Base-by-base conservation (phyloP, 2,113 vertebrate species). In the Pantherophis guttatus region DNA sequence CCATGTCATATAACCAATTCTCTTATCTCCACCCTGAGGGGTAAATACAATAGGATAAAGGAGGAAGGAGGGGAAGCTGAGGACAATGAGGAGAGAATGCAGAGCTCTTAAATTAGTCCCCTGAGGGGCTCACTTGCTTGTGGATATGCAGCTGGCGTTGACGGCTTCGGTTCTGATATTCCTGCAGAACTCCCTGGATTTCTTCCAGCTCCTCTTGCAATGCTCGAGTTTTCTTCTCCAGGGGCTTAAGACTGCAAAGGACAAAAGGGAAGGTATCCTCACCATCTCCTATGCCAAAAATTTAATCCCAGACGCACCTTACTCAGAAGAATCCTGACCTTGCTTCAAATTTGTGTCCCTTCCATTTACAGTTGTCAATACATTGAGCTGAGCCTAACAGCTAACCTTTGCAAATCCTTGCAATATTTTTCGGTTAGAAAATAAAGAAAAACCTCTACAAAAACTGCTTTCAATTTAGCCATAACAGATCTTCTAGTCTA, bases 151-250 rank as follows among this genome's bases (percentile, higher is more conserved):
- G 65, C 8, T 62, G 93, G n/a, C 50, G 11, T 23, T 62, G 88
- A 8, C 50, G 21, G 3, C 39, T 92, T 24, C 48, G 58, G 6
- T 89, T 86, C 50, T 12, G 48, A 50, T 5, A n/a, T 33, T 94
- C 91, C 91, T 13, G 50, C 88, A 90, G 33, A 59, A 81, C 48
- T 0, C 44, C 75, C 57, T 90, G 87, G 23, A 23, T 4, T 89
- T 94, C 93, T 52, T 94, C 91, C 57, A 92, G 57, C 88, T 94
- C 88, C 5, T 92, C 57, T 59, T 65, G 91, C 57, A 92, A 39
- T 24, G 50, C 58, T 33, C 3, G 54, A n/a, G n/a, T 86, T n/a
- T 91, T 92, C 58, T 87, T 85, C 81, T 92, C 91, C 70, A 94
- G 81, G 8, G 52, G 19, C 10, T 48, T 24, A 26, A 92, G 57